Base-by-base conservation (phyloP, 1,140 invertebrate genomes). In the Trichogramma pretiosum region DNA sequence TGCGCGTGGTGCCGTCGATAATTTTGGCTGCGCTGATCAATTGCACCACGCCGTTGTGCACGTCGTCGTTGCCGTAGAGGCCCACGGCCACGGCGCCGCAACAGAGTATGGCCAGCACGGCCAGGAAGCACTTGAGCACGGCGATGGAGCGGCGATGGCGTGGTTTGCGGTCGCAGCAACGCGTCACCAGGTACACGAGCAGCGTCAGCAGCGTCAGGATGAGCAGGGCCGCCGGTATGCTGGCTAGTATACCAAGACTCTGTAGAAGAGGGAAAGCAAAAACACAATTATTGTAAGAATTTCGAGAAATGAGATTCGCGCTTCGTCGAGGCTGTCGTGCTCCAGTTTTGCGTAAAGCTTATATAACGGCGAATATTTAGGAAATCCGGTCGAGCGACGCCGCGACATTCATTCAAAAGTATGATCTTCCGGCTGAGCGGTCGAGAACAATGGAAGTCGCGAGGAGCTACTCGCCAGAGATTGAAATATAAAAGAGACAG, bases 21-120 rank as follows among this genome's bases (percentile, higher is more conserved):
- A 84, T 81, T 58, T 80, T 76, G 10, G 87, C 82, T 10, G 89
- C 83, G 36, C 82, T 76, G 45, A 89, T 74, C 48, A 90, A 80
- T 64, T 87, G 82, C 43, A 85, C 74, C 59, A 94, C 72, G 9
- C 89, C 91, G 66, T 89, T 90, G 75, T 95, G 90, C 23, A 92
- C 79, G 64, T 93, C 88, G 64, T 94, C 89, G 70, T 94, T 95
- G 30, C 91, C 93, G 73, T 93, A 95, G 19, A 95, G 79, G 38
- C 91, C 89, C 45, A 86, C 77, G 40, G 65, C 84, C 38, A 85
- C 82, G 5, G 83, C 83, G 37, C 81, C 82, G 59, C 87, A 88
- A 58, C 86, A 89, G 33, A 90, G 75, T 23, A 93, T 79, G 14
- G 89, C 88, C 32, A 93, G 80, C 46, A 92, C 78, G 54, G 84